These are phyloP conservation scores for Cerastis rubricosa DNA, from an alignment of 2,888 invertebrate species.

Conservation along the genomic window DNA sequence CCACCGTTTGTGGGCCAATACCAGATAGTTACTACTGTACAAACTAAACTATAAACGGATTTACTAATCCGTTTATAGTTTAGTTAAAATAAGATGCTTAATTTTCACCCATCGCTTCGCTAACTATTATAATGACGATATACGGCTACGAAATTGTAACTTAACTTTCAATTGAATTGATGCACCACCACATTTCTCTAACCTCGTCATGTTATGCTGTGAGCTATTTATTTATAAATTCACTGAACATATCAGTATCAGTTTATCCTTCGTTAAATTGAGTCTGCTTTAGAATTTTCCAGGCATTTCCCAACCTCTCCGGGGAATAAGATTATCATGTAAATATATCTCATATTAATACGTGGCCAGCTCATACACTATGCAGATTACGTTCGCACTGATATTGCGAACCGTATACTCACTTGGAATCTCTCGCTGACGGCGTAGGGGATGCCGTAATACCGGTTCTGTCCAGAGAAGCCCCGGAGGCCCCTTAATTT, in stretches of 20 bases:
- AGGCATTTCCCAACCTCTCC: neutral
- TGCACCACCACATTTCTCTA: neutral
- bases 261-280: neutral
- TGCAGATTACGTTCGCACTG: conserved; percentile 42
- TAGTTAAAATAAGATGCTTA: neutral
- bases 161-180: neutral
- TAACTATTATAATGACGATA: neutral
- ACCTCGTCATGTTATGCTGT: neutral
- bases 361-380: conserved; percentile 17
- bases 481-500: conserved; percentile 78
- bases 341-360: conserved; percentile 35
- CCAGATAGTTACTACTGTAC: no score
- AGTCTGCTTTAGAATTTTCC: conserved; percentile 4
- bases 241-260: neutral
- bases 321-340: conserved; percentile 20
- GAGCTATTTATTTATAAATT: neutral
- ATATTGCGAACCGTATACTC: conserved; percentile 60
- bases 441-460: conserved; percentile 86
- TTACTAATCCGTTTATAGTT: neutral
- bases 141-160: neutral
- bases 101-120: neutral
- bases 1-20: no score
- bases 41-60: no score
- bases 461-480: conserved; percentile 79
- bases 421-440: conserved; percentile 82